Percentiles rank a stretch among this genome's conserved stretches.
These are phyloP conservation scores for Cochlearius cochlearius DNA, from an alignment of 2,113 vertebrate species.

Conservation along the genomic window DNA sequence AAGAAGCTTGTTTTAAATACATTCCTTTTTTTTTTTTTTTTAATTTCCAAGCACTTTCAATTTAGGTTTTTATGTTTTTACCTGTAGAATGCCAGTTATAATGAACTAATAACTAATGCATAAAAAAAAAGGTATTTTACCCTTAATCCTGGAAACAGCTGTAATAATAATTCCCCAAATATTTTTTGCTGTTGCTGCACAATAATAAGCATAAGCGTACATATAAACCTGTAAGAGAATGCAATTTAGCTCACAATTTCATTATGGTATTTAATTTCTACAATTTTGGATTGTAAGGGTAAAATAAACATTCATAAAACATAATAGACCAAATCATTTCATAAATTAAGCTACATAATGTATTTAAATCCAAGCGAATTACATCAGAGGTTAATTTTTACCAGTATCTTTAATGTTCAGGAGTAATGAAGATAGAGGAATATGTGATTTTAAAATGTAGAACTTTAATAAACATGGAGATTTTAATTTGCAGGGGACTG, in stretches of 20 bases:
- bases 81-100: not conserved
- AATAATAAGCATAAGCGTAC: not conserved
- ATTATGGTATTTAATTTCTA: slow-evolving; percentile 20
- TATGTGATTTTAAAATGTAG: not conserved
- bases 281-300: not conserved
- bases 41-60: not conserved
- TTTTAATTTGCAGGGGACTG: not conserved
- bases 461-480: not conserved
- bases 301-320: slow-evolving; percentile 27
- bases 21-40: not conserved
- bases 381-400: not conserved
- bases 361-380: not conserved
- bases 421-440: not conserved
- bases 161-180: slow-evolving; percentile 24
- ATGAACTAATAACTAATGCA: not conserved
- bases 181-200: slow-evolving; percentile 28
- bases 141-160: slow-evolving; percentile 33
- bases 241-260: slow-evolving; percentile 7
- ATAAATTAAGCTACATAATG: not conserved
- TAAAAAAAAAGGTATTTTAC: slow-evolving; percentile 3
- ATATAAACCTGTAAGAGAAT: slow-evolving; percentile 8
- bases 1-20: slow-evolving; percentile 33
- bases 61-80: not conserved
- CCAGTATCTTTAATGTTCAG: not conserved
- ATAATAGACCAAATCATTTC: not conserved